A percentile compares a stretch with the other conserved stretches of the same genome.
phyloP scores from a whole-genome alignment of 2,888 invertebrate genomes.

The Autographa pulchrina region DNA sequence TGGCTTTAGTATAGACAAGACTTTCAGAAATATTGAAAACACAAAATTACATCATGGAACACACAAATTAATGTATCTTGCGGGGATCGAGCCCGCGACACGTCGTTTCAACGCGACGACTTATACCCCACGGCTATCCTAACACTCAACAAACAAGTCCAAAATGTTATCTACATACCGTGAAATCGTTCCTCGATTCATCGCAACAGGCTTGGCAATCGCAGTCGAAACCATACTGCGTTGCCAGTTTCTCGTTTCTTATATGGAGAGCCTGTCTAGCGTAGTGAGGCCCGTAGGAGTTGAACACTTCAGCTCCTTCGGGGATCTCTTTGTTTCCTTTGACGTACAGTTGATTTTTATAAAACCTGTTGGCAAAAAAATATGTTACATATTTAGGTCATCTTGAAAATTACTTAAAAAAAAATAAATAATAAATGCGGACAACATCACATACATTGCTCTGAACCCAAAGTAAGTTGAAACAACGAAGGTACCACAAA shows the following conservation, averaged over 20 bases:
- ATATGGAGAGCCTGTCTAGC: conserved; percentile 90
- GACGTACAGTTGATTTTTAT: conserved; percentile 92
- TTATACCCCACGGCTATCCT: not conserved
- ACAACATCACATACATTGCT: too few relatives aligned
- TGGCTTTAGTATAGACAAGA: too few relatives aligned
- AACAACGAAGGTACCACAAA: too few relatives aligned
- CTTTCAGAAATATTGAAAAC: too few relatives aligned
- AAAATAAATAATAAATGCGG: too few relatives aligned
- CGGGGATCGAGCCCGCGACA: not conserved
- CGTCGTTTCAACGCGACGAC: not conserved
- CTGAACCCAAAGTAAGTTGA: too few relatives aligned
- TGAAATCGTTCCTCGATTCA: conserved; percentile 72
- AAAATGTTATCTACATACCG: conserved; percentile 65
- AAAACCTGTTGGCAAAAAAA: conserved; percentile 91
- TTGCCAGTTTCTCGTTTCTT: conserved; percentile 90
- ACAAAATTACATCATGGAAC: too few relatives aligned
- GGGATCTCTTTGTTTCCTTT: conserved; percentile 90
- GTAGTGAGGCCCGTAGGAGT: conserved; percentile 96
- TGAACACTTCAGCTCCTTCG: conserved; percentile 92
- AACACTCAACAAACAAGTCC: not conserved
- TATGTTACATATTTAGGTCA: too few relatives aligned
- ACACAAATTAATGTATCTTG: too few relatives aligned
- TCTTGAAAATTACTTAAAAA: too few relatives aligned
- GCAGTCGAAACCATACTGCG: conserved; percentile 95
- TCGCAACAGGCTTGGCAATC: conserved; percentile 92